Conservation (phyloP, 2,888 invertebrate genomes). For the Vandiemenella viatica region DNA sequence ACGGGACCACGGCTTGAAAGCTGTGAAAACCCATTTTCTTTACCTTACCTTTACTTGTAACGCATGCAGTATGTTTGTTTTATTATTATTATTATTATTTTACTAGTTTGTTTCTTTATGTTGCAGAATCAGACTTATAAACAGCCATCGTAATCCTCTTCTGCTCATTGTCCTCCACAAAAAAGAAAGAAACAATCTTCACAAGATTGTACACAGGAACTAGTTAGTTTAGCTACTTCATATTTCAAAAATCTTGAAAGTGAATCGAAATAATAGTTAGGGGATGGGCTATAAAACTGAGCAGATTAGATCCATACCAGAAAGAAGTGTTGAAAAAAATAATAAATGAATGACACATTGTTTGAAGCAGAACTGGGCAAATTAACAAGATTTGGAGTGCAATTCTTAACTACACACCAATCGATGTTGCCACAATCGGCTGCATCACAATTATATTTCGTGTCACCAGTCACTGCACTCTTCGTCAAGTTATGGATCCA, state of each 20-base stretch:
- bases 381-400: neutral
- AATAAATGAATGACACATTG: neutral
- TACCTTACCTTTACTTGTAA: too few species aligned
- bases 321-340: neutral
- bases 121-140: neutral
- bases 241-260: constrained; percentile 2
- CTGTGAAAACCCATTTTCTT: too few species aligned
- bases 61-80: too few species aligned
- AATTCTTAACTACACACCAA: neutral
- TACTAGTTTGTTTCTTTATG: neutral
- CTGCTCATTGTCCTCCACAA: neutral
- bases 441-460: too few species aligned
- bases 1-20: too few species aligned
- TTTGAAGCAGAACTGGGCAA: neutral
- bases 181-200: constrained; percentile 1
- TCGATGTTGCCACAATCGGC: neutral
- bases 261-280: neutral
- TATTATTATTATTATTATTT: neutral
- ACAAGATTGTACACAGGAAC: neutral
- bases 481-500: too few species aligned
- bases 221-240: neutral
- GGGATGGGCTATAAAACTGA: neutral
- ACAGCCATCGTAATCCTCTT: neutral
- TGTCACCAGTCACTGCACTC: too few species aligned
- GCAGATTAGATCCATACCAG: neutral